Evolutionary conservation across 2,888 invertebrate genomes (phyloP), one percentile per base, ranked within the genome.

Genomic region (Stomorhina lunata): DNA sequence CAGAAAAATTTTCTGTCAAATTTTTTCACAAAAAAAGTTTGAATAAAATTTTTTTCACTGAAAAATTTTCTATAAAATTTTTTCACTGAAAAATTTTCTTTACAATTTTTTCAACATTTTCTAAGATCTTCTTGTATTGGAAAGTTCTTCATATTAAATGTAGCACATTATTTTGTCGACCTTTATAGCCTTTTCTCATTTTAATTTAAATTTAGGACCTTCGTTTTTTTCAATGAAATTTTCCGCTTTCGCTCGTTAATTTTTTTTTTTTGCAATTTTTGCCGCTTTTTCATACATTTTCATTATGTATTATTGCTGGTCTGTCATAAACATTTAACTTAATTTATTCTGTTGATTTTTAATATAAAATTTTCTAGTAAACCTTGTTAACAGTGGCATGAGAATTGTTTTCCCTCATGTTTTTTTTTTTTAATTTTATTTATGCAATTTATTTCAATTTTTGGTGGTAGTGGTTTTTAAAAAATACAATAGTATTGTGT

Each of bases 281-380:
- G 27, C 1, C 1, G 15, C 3, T 9, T 32, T 55, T 61, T 43
- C 43, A 17, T 45, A 32, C 22, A 37, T 77, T 68, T 77, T 68
- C 48, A 68, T 68, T 77, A 77, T 77, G 50, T 61, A n/a, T n/a
- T n/a, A n/a, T n/a, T n/a, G 68, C 43, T 59, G 59, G 15, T 25
- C 50, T 68, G 68, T 68, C 76, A 77, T 29, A 68, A 77, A 32
- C 76, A 77, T 77, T 68, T 59, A 68, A 61, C 40, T 32, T 40
- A 43, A 61, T 61, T 68, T 59, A 68, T 50, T 1, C 25, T 48
- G 59, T 20, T 50, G 59, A 27, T n/a, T 59, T 68, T 68, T 68
- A 29, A 50, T 20, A 66, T 76, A 45, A 48, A 66, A 37, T 50
- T 61, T 40, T 68, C 37, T 48, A 20, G 48, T 43, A 25, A 20